Conservation (phyloP, 1,140 invertebrate genomes). For the Neodiprion virginianus region DNA sequence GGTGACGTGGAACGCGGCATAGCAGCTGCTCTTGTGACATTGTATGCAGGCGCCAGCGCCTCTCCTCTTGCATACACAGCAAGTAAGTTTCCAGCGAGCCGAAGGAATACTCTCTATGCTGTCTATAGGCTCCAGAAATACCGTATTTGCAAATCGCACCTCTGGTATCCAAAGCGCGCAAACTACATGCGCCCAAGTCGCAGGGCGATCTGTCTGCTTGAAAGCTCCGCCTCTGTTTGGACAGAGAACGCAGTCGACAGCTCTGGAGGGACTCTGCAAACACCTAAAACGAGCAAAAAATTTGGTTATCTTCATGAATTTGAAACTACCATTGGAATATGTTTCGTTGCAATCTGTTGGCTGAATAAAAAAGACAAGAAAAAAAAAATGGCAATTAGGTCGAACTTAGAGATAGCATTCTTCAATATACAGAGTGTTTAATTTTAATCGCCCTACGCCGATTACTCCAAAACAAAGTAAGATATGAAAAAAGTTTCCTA, state of each 20-base stretch:
- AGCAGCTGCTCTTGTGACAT: constrained; percentile 96
- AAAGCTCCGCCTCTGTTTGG: constrained; percentile 98
- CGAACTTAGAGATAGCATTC: constrained; percentile 1
- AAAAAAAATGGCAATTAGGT: neutral
- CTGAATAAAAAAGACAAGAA: constrained; percentile 25
- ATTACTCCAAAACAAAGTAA: too few species aligned
- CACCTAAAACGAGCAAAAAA: constrained; percentile 60
- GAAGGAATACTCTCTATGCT: constrained; percentile 95
- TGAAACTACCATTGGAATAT: too few species aligned
- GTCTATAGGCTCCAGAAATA: constrained; percentile 97
- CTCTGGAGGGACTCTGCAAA: constrained; percentile 92
- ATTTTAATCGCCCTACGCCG: too few species aligned
- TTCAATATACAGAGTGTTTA: neutral
- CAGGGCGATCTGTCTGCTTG: constrained; percentile 93
- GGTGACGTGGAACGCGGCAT: constrained; percentile 97
- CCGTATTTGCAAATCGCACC: constrained; percentile 94
- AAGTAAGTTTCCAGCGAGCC: constrained; percentile 93
- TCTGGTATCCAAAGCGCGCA: constrained; percentile 99
- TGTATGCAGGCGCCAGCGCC: constrained; percentile 97
- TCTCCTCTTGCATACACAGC: constrained; percentile 96
- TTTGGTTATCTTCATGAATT: constrained; percentile 39
- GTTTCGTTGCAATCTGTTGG: too few species aligned
- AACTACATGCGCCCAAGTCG: constrained; percentile 97
- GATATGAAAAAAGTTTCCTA: too few species aligned
- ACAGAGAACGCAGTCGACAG: constrained; percentile 96